Evolutionary conservation across 2,113 vertebrate genomes (phyloP).

Genomic region (Xiphorhynchus elegans): DNA sequence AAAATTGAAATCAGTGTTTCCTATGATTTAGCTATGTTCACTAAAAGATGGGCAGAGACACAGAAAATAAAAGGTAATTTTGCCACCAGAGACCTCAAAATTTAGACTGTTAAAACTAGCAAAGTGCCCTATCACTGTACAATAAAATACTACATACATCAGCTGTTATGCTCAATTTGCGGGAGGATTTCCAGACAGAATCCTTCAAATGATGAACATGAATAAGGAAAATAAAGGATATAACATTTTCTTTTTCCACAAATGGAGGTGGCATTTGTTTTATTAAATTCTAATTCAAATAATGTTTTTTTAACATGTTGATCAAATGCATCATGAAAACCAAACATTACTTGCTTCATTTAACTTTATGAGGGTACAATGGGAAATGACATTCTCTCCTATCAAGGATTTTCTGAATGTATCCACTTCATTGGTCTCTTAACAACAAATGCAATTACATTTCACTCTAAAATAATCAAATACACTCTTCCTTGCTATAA

Average conservation of each 20-base stretch:
- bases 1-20: not conserved
- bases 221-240: not conserved
- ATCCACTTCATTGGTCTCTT: not conserved
- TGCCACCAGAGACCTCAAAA: not conserved
- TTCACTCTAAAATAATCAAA: slow-evolving; percentile 2
- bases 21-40: not conserved
- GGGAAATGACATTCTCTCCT: not conserved
- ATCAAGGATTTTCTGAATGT: not conserved
- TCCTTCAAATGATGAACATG: not conserved
- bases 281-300: not conserved
- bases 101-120: not conserved
- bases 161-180: not conserved
- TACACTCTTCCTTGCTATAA: not conserved
- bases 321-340: not conserved
- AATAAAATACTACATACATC: not conserved
- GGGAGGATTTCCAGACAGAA: not conserved
- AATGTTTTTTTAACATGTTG: not conserved
- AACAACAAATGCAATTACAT: not conserved
- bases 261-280: not conserved
- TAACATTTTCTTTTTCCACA: not conserved
- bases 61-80: not conserved
- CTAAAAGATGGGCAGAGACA: not conserved
- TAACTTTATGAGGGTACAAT: not conserved
- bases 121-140: not conserved
- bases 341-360: not conserved